A percentile compares a stretch with the other conserved stretches of the same genome.
These are phyloP conservation scores for Aegotheles bennettii DNA, from an alignment of 2,113 vertebrate species.

Conservation along the genomic window DNA sequence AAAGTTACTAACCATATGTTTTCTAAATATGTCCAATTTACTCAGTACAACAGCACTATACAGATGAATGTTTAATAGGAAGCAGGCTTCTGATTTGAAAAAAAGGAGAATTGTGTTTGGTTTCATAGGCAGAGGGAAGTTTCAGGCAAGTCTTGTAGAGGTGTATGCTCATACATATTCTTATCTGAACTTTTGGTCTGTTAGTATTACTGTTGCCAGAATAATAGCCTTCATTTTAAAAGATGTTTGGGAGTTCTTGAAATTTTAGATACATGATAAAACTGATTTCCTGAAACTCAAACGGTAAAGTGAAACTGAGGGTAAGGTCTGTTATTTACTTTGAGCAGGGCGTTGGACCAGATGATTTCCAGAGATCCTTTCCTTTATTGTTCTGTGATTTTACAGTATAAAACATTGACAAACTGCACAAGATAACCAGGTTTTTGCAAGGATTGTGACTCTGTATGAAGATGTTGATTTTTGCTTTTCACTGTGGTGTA, in stretches of 20 bases:
- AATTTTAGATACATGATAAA: not conserved
- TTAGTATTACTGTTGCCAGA: not conserved
- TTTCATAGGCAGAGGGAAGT: not conserved
- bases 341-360: accelerated
- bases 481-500: not conserved
- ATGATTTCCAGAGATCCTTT: not conserved
- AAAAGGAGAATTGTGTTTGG: not conserved
- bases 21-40: not conserved
- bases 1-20: not conserved
- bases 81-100: not conserved
- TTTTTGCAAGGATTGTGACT: not conserved
- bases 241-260: not conserved
- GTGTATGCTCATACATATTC: not conserved
- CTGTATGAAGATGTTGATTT: not conserved
- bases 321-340: not conserved
- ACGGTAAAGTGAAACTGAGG: not conserved
- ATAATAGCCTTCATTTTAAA: not conserved
- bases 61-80: not conserved
- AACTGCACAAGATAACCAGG: not conserved
- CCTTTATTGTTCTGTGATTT: not conserved
- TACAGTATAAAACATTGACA: not conserved
- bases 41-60: not conserved
- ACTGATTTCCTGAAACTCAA: not conserved
- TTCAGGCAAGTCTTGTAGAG: not conserved
- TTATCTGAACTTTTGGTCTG: not conserved